phyloP scores from a whole-genome alignment of 2,888 invertebrate species.

The Crepidodera aurea region DNA sequence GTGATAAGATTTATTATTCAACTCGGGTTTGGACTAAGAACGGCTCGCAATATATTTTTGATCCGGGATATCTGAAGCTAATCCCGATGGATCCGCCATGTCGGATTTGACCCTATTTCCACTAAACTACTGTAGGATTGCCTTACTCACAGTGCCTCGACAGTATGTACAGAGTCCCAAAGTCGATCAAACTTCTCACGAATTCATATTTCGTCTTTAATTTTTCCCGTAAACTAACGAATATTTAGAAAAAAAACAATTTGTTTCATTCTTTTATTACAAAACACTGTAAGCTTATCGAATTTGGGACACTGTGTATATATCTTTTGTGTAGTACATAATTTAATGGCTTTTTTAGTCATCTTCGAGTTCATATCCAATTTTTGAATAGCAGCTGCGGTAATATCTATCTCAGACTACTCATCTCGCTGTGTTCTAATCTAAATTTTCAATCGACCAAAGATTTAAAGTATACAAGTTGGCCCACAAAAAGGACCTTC shows the following conservation, averaged over 20 bases:
- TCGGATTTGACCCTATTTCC: conserved; percentile 63
- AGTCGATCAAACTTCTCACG: not conserved
- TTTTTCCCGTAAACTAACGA: too few species aligned
- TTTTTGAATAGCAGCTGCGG: conserved; percentile 52
- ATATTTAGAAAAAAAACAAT: too few species aligned
- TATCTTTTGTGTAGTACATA: conserved; percentile 61
- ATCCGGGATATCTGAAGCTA: conserved; percentile 30
- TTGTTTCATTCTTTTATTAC: too few species aligned
- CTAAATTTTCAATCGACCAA: not conserved
- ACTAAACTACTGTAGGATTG: conserved; percentile 79
- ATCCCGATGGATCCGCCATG: conserved; percentile 35
- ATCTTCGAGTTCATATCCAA: conserved; percentile 50
- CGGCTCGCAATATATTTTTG: conserved; percentile 20
- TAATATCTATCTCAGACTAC: conserved; percentile 46
- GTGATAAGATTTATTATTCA: not conserved
- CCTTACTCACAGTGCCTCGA: conserved; percentile 85
- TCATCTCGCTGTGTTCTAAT: conserved; percentile 11
- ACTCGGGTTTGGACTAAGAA: conserved; percentile 11
- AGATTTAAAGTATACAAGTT: not conserved
- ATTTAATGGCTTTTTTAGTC: conserved; percentile 57
- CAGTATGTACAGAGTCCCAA: conserved; percentile 56
- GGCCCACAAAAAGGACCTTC: too few species aligned
- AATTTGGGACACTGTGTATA: conserved; percentile 31
- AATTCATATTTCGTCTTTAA: not conserved
- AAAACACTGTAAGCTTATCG: not conserved